Conservation (phyloP, 2,113 vertebrate genomes). For the Pholis gunnellus region DNA sequence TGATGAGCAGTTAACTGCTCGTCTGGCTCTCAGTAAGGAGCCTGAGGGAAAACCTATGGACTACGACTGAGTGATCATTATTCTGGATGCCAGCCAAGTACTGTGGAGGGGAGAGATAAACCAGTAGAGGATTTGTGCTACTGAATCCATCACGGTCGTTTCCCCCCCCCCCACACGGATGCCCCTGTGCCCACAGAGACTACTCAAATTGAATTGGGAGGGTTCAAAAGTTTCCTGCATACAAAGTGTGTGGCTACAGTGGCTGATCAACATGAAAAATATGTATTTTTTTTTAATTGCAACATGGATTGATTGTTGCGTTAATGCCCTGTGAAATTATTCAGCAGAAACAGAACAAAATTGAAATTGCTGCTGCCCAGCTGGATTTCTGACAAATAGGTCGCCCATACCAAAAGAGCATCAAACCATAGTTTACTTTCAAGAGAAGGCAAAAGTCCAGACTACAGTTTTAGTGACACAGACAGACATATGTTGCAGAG, state of each 20-base stretch:
- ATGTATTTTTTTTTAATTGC: neutral
- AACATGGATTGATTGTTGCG: neutral
- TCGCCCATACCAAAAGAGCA: neutral
- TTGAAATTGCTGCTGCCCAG: neutral
- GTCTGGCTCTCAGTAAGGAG: slow-evolving; percentile 43
- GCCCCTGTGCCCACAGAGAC: neutral
- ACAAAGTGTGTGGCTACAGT: neutral
- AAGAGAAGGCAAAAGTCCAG: slow-evolving; percentile 79
- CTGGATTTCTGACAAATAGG: neutral
- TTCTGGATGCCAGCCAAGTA: slow-evolving; percentile 56
- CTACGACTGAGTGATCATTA: slow-evolving; percentile 59
- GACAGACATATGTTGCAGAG: neutral
- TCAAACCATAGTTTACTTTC: slow-evolving; percentile 22
- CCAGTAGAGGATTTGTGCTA: slow-evolving; percentile 19
- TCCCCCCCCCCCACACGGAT: neutral
- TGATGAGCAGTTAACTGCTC: slow-evolving; percentile 54
- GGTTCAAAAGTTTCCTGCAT: neutral
- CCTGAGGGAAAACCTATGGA: slow-evolving; percentile 59
- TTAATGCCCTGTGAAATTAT: neutral
- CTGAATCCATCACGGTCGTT: neutral
- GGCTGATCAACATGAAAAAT: neutral
- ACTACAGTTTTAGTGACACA: neutral
- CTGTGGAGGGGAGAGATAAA: neutral
- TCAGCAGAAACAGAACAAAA: neutral
- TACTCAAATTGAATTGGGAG: slow-evolving; percentile 10